Conservation (phyloP, 2,797 vertebrate genomes). For the Rachycentron canadum region DNA sequence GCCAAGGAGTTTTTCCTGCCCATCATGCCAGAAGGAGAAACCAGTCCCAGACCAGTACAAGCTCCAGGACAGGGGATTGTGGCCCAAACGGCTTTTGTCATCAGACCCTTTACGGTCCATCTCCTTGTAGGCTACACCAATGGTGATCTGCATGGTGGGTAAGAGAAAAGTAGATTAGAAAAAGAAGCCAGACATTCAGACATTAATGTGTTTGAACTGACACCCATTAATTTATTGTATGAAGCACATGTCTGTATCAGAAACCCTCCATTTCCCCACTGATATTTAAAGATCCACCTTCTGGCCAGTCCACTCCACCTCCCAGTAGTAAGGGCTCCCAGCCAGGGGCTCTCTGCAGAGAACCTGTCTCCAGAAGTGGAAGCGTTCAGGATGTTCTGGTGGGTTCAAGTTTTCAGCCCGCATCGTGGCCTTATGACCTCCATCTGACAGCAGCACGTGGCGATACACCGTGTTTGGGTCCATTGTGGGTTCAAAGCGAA, state of each 20-base stretch:
- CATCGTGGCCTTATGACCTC: conserved; percentile 76
- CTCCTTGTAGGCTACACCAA: conserved; percentile 82
- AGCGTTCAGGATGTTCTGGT: conserved; percentile 82
- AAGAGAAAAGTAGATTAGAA: conserved; percentile 13
- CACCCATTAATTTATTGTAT: background rate
- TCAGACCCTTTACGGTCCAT: conserved; percentile 77
- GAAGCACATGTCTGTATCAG: background rate
- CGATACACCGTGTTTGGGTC: conserved; percentile 82
- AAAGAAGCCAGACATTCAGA: background rate
- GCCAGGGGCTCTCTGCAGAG: conserved; percentile 82
- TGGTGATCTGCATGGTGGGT: conserved; percentile 72
- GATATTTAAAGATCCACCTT: conserved; percentile 65
- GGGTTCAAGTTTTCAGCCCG: conserved; percentile 79
- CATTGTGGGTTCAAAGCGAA: conserved; percentile 81
- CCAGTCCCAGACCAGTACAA: conserved; percentile 86
- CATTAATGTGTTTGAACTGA: background rate
- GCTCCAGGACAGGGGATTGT: conserved; percentile 85
- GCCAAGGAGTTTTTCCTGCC: conserved; percentile 76
- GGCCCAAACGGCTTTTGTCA: conserved; percentile 81
- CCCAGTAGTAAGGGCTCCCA: conserved; percentile 87
- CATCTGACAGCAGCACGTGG: conserved; percentile 79
- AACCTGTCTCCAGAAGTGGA: conserved; percentile 86
- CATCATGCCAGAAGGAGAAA: conserved; percentile 85
- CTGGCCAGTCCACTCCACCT: conserved; percentile 85
- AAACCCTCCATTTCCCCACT: background rate